phyloP scores from a whole-genome alignment of 2,888 invertebrate species.

The Clusia tigrina region DNA sequence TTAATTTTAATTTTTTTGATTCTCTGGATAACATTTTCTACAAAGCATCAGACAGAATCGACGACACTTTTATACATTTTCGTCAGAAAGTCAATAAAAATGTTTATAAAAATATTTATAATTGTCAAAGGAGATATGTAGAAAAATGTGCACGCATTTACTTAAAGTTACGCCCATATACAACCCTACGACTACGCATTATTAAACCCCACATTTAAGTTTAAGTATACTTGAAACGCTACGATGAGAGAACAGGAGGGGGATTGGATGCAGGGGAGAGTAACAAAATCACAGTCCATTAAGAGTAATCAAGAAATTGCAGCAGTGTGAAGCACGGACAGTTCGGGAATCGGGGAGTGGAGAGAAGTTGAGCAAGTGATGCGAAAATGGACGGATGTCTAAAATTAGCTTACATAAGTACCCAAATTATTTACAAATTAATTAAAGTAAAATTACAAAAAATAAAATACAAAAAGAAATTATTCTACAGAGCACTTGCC shows the following conservation, averaged over 20 bases:
- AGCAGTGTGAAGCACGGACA: background rate
- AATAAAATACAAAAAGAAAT: slow-evolving; percentile 39
- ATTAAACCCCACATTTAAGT: background rate
- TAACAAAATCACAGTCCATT: slow-evolving; percentile 42
- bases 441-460: background rate
- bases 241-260: background rate
- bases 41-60: no score
- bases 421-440: slow-evolving; percentile 12
- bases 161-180: background rate
- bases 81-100: no score
- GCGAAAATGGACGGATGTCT: slow-evolving; percentile 20
- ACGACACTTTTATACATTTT: no score
- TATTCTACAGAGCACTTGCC: slow-evolving; percentile 51
- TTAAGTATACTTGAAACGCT: background rate
- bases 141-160: no score
- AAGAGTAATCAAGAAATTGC: slow-evolving; percentile 13
- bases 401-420: slow-evolving; percentile 12
- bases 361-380: slow-evolving; percentile 1
- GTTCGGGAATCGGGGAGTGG: background rate
- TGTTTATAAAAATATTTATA: no score
- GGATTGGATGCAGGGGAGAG: background rate
- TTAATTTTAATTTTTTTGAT: no score
- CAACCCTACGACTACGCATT: background rate
- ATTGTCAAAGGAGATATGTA: no score
- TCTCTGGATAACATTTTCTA: no score